Conservation (phyloP, 2,797 vertebrate species). For the Protonibea diacanthus region DNA sequence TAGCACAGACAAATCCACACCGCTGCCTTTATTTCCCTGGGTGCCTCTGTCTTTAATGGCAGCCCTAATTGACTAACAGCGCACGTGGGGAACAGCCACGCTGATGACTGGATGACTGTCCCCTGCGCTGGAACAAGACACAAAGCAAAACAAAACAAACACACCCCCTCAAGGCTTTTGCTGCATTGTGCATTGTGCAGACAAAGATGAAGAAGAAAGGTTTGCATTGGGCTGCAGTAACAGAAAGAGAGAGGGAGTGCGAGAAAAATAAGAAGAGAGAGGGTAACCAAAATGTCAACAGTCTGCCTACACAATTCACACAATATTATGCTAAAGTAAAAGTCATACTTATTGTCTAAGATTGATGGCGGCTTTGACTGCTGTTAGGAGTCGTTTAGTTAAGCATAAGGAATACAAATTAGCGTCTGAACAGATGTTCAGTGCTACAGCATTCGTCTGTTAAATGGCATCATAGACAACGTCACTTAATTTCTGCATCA, state of each 20-base stretch:
- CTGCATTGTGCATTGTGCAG: constrained; percentile 72
- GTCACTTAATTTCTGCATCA: constrained; percentile 57
- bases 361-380: constrained; percentile 59
- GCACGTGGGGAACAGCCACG: constrained; percentile 65
- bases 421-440: constrained; percentile 72
- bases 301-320: constrained; percentile 49
- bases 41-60: constrained; percentile 78
- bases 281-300: constrained; percentile 56
- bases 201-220: constrained; percentile 64
- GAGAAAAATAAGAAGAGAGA: constrained; percentile 19
- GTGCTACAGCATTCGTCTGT: constrained; percentile 54
- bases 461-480: constrained; percentile 62
- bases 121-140: constrained; percentile 67
- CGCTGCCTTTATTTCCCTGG: constrained; percentile 81
- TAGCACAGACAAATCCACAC: constrained; percentile 69
- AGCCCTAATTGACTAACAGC: constrained; percentile 84
- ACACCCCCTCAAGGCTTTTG: constrained; percentile 65
- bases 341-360: constrained; percentile 51
- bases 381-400: constrained; percentile 50
- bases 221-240: constrained; percentile 47
- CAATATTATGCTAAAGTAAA: constrained; percentile 63
- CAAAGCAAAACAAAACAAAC: constrained; percentile 77
- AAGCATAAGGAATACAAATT: constrained; percentile 71
- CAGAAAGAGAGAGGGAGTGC: not conserved
- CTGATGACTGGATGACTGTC: constrained; percentile 70